These are phyloP conservation scores for Tympanoctomys barrerae DNA, from an alignment of 2,797 vertebrate species.

Conservation along the genomic window DNA sequence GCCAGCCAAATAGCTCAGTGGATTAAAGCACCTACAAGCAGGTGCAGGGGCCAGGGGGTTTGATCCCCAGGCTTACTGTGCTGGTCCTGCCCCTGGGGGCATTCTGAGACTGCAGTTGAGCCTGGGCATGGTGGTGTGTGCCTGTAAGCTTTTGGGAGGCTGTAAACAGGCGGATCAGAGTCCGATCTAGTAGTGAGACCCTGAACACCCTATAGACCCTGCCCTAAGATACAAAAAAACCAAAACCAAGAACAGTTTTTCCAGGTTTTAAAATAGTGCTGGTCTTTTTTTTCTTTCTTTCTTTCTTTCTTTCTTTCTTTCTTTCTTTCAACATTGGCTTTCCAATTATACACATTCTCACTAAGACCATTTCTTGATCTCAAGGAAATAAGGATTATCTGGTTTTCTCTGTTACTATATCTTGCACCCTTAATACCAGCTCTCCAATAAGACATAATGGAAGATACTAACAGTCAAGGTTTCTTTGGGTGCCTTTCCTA, in stretches of 20 bases:
- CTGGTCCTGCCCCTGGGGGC: too few species aligned
- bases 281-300: not conserved
- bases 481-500: not conserved
- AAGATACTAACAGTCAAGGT: not conserved
- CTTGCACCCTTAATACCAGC: constrained; percentile 7
- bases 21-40: too few species aligned
- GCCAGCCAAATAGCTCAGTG: too few species aligned
- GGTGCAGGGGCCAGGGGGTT: too few species aligned
- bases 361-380: constrained; percentile 52
- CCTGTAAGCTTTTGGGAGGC: too few species aligned
- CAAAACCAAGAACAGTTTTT: constrained; percentile 12
- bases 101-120: too few species aligned
- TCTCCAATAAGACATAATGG: constrained; percentile 24
- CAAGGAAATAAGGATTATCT: constrained; percentile 48
- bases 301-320: not conserved
- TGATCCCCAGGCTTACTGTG: too few species aligned
- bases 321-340: not conserved
- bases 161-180: too few species aligned
- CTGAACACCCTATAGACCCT: too few species aligned
- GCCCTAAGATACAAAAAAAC: too few species aligned
- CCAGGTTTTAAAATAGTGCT: constrained; percentile 51
- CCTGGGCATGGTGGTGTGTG: too few species aligned
- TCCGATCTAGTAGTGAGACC: too few species aligned
- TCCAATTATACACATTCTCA: constrained; percentile 32
- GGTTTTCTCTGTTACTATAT: not conserved